Evolutionary conservation across 2,797 vertebrate genomes (phyloP).

Genomic region (Acomys russatus): DNA sequence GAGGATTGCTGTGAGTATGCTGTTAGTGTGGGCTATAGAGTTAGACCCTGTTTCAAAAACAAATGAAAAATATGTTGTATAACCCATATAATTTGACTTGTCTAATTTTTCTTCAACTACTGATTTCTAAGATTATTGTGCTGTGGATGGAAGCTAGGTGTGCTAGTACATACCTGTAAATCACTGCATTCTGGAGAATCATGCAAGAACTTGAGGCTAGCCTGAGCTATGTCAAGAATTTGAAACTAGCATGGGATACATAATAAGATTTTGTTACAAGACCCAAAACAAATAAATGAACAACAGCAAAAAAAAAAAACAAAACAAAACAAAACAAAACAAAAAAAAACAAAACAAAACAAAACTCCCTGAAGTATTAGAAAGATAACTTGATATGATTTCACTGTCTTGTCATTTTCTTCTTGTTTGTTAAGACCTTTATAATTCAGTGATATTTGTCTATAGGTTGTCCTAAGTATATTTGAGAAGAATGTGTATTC

Average conservation of each 20-base stretch:
- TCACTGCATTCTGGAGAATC: neutral
- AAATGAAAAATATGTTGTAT: neutral
- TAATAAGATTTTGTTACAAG: neutral
- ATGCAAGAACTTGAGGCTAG: neutral
- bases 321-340: neutral
- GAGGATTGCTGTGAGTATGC: neutral
- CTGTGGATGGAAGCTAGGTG: neutral
- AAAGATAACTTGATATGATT: neutral
- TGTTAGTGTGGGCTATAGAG: neutral
- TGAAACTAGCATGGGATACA: neutral
- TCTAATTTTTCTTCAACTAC: neutral
- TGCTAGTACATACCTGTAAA: neutral
- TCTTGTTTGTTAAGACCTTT: neutral
- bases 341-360: too few relatives aligned
- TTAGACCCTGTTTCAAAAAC: neutral
- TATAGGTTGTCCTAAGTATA: neutral
- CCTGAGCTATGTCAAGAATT: too few relatives aligned
- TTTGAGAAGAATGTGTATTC: neutral
- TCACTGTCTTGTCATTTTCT: slow-evolving; percentile 1
- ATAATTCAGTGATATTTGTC: slow-evolving; percentile 1
- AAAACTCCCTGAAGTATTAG: neutral
- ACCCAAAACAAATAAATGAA: neutral
- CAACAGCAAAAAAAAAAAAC: neutral
- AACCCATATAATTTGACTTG: neutral
- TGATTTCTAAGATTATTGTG: slow-evolving; percentile 15